Evolutionary conservation across 2,113 vertebrate species (phyloP), one percentile per base, ranked within the genome.

Genomic region (Bostrychus sinensis): DNA sequence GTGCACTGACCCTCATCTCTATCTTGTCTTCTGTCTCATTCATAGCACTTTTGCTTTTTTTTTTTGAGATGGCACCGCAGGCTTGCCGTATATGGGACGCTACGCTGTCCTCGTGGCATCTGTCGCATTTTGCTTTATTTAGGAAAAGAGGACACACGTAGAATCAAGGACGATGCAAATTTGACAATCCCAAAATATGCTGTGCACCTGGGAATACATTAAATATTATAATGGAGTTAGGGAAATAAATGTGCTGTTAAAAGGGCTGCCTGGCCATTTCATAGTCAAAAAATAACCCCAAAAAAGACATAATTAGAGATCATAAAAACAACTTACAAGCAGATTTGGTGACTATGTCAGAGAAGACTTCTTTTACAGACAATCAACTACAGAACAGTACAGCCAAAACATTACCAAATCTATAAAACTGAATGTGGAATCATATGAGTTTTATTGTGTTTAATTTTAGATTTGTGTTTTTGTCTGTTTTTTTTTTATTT

Each of bases 41-140:
- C 32, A 28, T 45, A 41, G 41, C 26, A 70, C 37, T 51, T 22
- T 56, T 42, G 8, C 48, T 32, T 25, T 76, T 62, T 55, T 43
- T 56, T 71, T 59, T 65, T 30, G 17, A 54, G 58, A 70, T 58
- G 59, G 67, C 22, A 16, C 60, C 77, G 62, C 45, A 38, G 66
- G 8, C 45, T 12, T 5, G 1, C 55, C 61, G 57, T 72, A 75
- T 75, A 62, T 1, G 2, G 56, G 62, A 56, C 78, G 56, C 67
- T 55, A 43, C 64, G 45, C 26, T 26, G 38, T 58, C 59, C 32
- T 28, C 9, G 25, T 58, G 56, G 39, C 75, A 55, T 79, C 70
- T 64, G 69, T 56, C 23, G 68, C 20, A 23, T 38, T 36, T 14
- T 4, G 17, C 16, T 67, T 34, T 53, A 32, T 62, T 14, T 57